Evolutionary conservation across 2,888 invertebrate species (phyloP), one percentile per base, ranked within the genome.

Genomic region (Temnothorax unifasciatus): DNA sequence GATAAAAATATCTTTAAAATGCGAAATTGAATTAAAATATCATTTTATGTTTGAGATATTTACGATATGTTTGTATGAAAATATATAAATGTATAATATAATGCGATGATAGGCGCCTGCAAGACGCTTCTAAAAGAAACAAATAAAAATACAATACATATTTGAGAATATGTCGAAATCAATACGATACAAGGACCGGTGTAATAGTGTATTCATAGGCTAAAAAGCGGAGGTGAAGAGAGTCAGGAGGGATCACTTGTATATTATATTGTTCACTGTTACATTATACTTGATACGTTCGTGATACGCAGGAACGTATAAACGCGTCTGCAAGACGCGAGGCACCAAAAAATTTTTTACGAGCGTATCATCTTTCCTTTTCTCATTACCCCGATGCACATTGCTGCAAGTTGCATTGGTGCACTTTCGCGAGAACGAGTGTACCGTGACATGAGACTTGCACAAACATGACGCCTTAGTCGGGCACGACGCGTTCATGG

Each of bases 371-470:
- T 44, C 21, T 25, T 88, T 86, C 71, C 82, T 83, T 87, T 91
- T 86, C 44, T 85, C 73, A 86, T 69, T 82, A 87, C 86, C 91
- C 86, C 77, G 86, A 89, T 92, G 89, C 91, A 91, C 90, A 91
- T 90, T 87, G 73, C 83, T 79, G 91, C 87, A 87, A 88, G 66
- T 69, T 83, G 63, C 77, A 77, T 68, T 81, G 82, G 73, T 69
- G 74, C 85, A 85, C 63, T 63, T 79, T 69, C 74, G 77, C 82
- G 83, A 83, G 68, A 79, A 81, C 11, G 61, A 83, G 73, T 82
- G 85, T 86, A 86, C 76, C 63, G 50, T 85, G 81, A 74, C 75
- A 87, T 84, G 89, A 50, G 84, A 85, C 66, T 88, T 85, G 86
- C 87, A 86, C 81, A 82, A 83, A 88, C 82, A 86, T 77, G 77